phyloP scores from a whole-genome alignment of 2,888 invertebrate species.

The Alentia gelatinosa region DNA sequence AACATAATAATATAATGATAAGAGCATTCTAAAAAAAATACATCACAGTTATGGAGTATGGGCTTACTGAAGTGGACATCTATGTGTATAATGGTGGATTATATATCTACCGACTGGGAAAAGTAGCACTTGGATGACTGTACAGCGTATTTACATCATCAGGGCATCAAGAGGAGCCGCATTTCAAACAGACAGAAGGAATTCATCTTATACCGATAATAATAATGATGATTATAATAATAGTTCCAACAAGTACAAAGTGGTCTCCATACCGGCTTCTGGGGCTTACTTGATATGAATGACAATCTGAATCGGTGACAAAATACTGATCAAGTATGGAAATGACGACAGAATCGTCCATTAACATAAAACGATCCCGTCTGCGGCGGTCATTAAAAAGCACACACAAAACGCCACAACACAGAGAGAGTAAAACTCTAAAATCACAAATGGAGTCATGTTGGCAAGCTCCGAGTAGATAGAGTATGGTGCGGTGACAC shows the following conservation, averaged over 20 bases:
- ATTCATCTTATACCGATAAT: not conserved
- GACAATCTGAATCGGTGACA: not conserved
- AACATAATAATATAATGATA: not conserved
- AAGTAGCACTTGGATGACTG: not conserved
- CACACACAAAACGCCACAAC: not conserved
- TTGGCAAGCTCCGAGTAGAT: too few species aligned
- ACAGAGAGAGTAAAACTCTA: not conserved
- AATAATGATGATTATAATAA: too few species aligned
- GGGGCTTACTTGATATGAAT: not conserved
- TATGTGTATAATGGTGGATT: not conserved
- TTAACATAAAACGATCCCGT: not conserved
- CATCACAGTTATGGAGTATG: slow-evolving; percentile 36
- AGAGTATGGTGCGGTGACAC: not conserved
- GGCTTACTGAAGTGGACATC: not conserved
- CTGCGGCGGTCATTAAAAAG: not conserved
- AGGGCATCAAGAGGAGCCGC: not conserved
- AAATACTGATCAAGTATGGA: slow-evolving; percentile 47
- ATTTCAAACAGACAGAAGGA: not conserved
- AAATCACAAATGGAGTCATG: too few species aligned
- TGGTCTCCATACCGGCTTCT: not conserved
- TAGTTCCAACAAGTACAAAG: not conserved
- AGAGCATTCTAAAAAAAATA: not conserved
- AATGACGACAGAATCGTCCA: not conserved
- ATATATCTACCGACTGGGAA: not conserved
- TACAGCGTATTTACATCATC: slow-evolving; percentile 7